A percentile compares a stretch with the other conserved stretches of the same genome.
Evolutionary conservation across 2,888 invertebrate species (phyloP).

Genomic region (Zygaena filipendulae): DNA sequence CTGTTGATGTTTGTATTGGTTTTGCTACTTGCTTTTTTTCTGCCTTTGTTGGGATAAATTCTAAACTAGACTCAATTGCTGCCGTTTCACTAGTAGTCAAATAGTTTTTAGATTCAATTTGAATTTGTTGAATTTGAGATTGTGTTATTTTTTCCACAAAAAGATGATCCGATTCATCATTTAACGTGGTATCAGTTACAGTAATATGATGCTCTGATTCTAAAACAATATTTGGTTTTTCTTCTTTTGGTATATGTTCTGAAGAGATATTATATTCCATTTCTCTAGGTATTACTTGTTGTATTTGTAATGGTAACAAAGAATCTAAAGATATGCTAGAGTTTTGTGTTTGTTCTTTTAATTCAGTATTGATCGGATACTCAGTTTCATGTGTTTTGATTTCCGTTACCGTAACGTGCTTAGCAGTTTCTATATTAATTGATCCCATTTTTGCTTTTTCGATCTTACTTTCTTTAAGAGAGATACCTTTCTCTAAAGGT

Average conservation of each 20-base stretch:
- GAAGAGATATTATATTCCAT: slow-evolving; percentile 21
- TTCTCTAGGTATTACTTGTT: slow-evolving; percentile 34
- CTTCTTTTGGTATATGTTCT: slow-evolving; percentile 22
- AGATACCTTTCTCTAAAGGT: slow-evolving; percentile 30
- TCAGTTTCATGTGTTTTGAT: slow-evolving; percentile 56
- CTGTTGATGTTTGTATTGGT: slow-evolving; percentile 19
- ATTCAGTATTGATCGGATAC: slow-evolving; percentile 20
- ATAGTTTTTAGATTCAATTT: slow-evolving; percentile 30
- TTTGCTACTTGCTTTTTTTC: slow-evolving; percentile 24
- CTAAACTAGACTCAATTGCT: slow-evolving; percentile 29
- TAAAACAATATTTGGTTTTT: slow-evolving; percentile 21
- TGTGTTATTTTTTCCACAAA: no score
- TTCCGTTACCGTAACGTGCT: slow-evolving; percentile 66
- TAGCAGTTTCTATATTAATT: slow-evolving; percentile 32
- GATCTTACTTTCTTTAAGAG: slow-evolving; percentile 15
- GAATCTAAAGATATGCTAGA: slow-evolving; percentile 25
- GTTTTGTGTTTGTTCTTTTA: slow-evolving; percentile 16
- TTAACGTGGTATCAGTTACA: slow-evolving; percentile 28
- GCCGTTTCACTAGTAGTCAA: slow-evolving; percentile 39
- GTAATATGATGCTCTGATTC: slow-evolving; percentile 37
- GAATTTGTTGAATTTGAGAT: slow-evolving; percentile 25
- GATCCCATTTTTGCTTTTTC: slow-evolving; percentile 23
- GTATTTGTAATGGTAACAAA: slow-evolving; percentile 31
- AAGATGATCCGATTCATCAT: no score
- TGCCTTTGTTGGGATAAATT: slow-evolving; percentile 20